Evolutionary conservation across 2,888 invertebrate species (phyloP), one percentile per base, ranked within the genome.

Genomic region (Theretra japonica): DNA sequence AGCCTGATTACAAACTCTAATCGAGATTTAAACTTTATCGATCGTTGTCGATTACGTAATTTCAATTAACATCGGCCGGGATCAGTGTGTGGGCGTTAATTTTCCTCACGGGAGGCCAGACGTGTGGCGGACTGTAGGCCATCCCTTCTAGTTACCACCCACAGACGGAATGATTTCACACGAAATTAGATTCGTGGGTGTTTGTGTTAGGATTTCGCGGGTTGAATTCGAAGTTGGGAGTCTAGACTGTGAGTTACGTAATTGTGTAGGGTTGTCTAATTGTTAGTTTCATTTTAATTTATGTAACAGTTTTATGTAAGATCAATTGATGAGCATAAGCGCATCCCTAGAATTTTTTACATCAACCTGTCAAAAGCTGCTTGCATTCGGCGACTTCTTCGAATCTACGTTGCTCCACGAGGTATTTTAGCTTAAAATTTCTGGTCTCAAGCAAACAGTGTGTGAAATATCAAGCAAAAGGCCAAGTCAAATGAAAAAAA

Each of bases 1-100:
- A 60, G 41, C 15, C 48, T 48, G 48, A 65, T 62, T 62, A 62
- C 11, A 33, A 30, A 21, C 65, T 17, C 23, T 17, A 4, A 65
- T 65, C 23, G 15, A 65, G 6, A 65, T 65, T 59, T 28, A 48
- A 65, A 48, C 41, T 65, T 65, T 48, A 48, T 65, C 65, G 62
- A 65, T 65, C 33, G n/a, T 21, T 23, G 57, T 58, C 57, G 41
- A 53, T 41, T 23, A 65, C 41, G 48, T 65, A 65, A 65, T 65
- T 65, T 65, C 41, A 65, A 65, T 65, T 65, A 65, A 41, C 48
- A 65, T 62, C 28, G 30, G n/a, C 5, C 15, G 65, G 65, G 65
- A 65, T 65, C 23, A 48, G 41, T 48, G 4, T 2, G 65, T 65
- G 65, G 65, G 65, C 48, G 48, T 65, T 65, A 65, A 65, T 65